phyloP scores from a whole-genome alignment of 2,888 invertebrate species.

The Melanostoma scalare region DNA sequence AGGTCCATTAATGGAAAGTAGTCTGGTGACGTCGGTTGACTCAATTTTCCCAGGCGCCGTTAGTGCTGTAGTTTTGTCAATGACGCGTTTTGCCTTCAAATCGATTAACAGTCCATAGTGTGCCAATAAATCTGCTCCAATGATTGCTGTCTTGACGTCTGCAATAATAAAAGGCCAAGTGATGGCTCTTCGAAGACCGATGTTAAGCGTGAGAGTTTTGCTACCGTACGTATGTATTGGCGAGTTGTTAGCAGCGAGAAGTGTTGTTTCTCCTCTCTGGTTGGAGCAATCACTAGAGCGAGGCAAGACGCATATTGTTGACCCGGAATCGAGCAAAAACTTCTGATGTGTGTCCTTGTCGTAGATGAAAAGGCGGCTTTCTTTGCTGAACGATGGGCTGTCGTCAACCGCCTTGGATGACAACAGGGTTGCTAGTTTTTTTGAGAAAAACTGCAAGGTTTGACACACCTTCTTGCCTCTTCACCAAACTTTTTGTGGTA shows the following conservation, averaged over 20 bases:
- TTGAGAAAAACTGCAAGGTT: not conserved
- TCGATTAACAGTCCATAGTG: conserved; percentile 23
- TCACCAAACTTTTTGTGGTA: too few species aligned
- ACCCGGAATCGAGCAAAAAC: conserved; percentile 3
- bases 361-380: conserved; percentile 4
- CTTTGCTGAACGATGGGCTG: not conserved
- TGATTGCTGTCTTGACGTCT: conserved; percentile 16
- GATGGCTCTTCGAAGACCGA: conserved; percentile 8
- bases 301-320: conserved; percentile 13
- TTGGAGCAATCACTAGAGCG: conserved; percentile 5
- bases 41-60: not conserved
- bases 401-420: conserved; percentile 13
- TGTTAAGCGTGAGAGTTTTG: conserved; percentile 16
- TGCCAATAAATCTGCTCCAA: conserved; percentile 9
- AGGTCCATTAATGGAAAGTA: conserved; percentile 1
- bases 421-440: conserved; percentile 8
- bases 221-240: conserved; percentile 11
- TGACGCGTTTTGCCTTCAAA: conserved; percentile 14
- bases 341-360: not conserved
- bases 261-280: not conserved
- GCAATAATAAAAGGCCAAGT: conserved; percentile 5
- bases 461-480: too few species aligned
- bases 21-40: not conserved
- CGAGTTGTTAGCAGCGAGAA: conserved; percentile 17
- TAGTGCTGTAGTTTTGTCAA: conserved; percentile 27